These are phyloP conservation scores for Thalassoma bifasciatum DNA, from an alignment of 2,113 vertebrate genomes.

Conservation along the genomic window DNA sequence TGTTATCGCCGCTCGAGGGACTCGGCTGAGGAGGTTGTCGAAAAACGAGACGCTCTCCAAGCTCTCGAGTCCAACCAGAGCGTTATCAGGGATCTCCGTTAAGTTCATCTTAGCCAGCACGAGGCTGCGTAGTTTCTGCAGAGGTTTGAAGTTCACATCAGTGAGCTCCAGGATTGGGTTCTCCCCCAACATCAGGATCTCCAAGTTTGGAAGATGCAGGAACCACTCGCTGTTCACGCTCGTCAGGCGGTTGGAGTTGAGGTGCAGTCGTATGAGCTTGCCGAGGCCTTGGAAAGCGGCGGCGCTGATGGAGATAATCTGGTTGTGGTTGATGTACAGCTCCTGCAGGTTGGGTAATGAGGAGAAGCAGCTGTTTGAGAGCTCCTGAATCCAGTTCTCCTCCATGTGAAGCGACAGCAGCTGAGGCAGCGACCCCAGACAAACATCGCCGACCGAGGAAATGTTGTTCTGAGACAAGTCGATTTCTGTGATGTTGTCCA, in stretches of 20 bases:
- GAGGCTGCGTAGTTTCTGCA: constrained; percentile 91
- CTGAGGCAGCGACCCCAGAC: constrained; percentile 84
- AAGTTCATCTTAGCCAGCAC: constrained; percentile 94
- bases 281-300: constrained; percentile 89
- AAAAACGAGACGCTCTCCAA: constrained; percentile 97
- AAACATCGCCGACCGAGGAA: constrained; percentile 87
- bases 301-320: constrained; percentile 87
- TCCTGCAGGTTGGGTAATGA: constrained; percentile 91
- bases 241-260: constrained; percentile 92
- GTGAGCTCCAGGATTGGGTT: constrained; percentile 88
- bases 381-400: constrained; percentile 91
- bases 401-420: constrained; percentile 93
- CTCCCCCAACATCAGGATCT: constrained; percentile 96
- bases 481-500: constrained; percentile 91
- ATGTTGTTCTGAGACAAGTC: constrained; percentile 97
- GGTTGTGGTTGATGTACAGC: constrained; percentile 95
- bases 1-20: constrained; percentile 83
- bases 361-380: constrained; percentile 88
- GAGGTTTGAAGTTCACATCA: constrained; percentile 92
- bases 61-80: constrained; percentile 90
- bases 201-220: constrained; percentile 87
- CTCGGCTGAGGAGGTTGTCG: constrained; percentile 88
- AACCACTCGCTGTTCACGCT: constrained; percentile 91
- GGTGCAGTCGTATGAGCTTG: constrained; percentile 92
- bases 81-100: constrained; percentile 89